Conservation (phyloP, 1,140 invertebrate genomes). For the Homalodisca vitripennis region DNA sequence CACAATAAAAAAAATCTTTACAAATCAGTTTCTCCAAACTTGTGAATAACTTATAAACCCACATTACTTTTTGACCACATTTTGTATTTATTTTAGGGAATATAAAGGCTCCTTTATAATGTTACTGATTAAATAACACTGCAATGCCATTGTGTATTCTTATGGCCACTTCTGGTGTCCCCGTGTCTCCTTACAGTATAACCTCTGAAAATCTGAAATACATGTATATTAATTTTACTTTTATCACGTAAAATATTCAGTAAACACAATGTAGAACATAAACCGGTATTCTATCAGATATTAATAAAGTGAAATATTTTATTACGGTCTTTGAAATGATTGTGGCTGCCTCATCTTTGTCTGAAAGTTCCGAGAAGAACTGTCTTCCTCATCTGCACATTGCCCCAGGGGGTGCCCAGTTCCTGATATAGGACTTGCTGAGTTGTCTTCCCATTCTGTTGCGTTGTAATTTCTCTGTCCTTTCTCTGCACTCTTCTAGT, state of each 20-base stretch:
- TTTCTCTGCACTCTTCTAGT: conserved; percentile 10
- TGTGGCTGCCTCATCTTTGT: conserved; percentile 57
- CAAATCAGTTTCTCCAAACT: too few species aligned
- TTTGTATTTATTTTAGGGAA: too few species aligned
- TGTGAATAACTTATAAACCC: too few species aligned
- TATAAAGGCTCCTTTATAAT: too few species aligned
- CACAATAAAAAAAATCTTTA: too few species aligned
- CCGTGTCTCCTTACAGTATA: conserved; percentile 63
- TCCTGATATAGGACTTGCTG: neutral
- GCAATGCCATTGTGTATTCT: conserved; percentile 27
- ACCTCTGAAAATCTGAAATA: conserved; percentile 60
- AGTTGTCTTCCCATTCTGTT: neutral
- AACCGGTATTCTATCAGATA: too few species aligned
- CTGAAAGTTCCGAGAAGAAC: conserved; percentile 27
- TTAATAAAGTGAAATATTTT: too few species aligned
- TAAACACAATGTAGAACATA: neutral
- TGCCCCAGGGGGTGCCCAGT: conserved; percentile 31
- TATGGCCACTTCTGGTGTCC: conserved; percentile 48
- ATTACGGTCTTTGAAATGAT: conserved; percentile 68
- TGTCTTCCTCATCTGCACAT: conserved; percentile 47
- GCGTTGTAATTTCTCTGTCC: conserved; percentile 1
- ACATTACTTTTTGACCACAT: too few species aligned
- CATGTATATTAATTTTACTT: neutral
- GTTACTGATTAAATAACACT: too few species aligned
- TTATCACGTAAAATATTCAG: neutral